Evolutionary conservation across 2,113 vertebrate genomes (phyloP).

Genomic region (Limnothrissa miodon): DNA sequence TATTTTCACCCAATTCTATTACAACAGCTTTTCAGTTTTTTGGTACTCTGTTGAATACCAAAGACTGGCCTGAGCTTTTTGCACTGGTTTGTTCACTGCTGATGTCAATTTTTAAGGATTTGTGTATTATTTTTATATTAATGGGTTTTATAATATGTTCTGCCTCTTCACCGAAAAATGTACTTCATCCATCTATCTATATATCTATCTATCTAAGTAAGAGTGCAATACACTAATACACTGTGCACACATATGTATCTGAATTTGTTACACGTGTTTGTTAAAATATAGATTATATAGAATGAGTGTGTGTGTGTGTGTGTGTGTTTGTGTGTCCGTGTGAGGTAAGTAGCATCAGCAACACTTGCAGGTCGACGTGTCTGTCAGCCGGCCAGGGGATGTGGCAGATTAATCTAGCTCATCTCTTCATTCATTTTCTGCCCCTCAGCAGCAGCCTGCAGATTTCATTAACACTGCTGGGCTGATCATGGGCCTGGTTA

Average conservation of each 20-base stretch:
- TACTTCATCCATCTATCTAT: too few species aligned
- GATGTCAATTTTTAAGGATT: too few species aligned
- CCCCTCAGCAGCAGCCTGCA: constrained; percentile 26
- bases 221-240: too few species aligned
- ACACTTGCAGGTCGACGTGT: neutral
- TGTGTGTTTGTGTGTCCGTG: neutral
- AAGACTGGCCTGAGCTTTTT: too few species aligned
- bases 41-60: too few species aligned
- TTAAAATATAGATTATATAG: neutral
- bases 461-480: constrained; percentile 44
- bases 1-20: too few species aligned
- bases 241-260: neutral
- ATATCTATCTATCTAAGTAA: too few species aligned
- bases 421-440: constrained; percentile 37
- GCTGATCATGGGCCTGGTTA: constrained; percentile 16
- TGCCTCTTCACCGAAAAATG: too few species aligned
- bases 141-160: too few species aligned
- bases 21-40: too few species aligned
- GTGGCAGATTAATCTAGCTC: constrained; percentile 31
- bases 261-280: neutral
- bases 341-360: constrained; percentile 1
- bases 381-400: constrained; percentile 23
- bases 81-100: too few species aligned
- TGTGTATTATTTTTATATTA: too few species aligned
- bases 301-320: neutral